Base-by-base conservation (phyloP, 1,140 invertebrate species). In the Penaeus chinensis region DNA sequence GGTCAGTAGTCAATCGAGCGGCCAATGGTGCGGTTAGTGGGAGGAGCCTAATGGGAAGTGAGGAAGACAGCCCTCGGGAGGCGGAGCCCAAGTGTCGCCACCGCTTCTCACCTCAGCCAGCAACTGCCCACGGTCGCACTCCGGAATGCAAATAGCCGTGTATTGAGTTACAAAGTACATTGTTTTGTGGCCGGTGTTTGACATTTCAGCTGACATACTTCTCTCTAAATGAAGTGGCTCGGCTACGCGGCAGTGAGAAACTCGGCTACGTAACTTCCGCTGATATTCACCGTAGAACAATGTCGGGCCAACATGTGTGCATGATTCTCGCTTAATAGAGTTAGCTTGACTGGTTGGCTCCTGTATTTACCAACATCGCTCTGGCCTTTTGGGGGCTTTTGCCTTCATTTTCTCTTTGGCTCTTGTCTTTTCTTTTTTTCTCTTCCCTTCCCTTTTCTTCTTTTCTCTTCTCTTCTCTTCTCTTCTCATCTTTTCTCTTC, bases 81-180 rank as follows among this genome's bases (percentile, higher is more conserved):
- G 85, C 63, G 86, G 86, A 19, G 79, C 69, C 62, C 79, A 69
- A 37, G 24, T 87, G 85, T 87, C 85, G 78, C 66, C 79, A 63
- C 62, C 80, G 85, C 61, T 87, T 87, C 85, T 77, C 32, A 76
- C 82, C 76, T 47, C 83, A 84, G 42, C 74, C 69, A 76, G 84
- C 81, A 87, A 81, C 85, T 85, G 80, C 82, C 84, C 85, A 77
- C 71, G 84, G 61, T 85, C 85, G 69, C 84, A 89, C 87, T 85
- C 83, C 89, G 88, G 88, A 90, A 90, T 90, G 90, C 90, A 90
- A 90, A 90, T 90, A 89, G 84, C 84, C 84, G 85, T 82, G 87
- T 89, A 90, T 90, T 90, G 87, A 88, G 90, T 90, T 90, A 90
- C 90, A 90, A 89, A 90, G 88, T 89, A 90, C 90, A 90, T 90